A percentile compares a stretch with the other conserved stretches of the same genome.
Evolutionary conservation across 2,797 vertebrate genomes (phyloP).

Genomic region (Premnoplex brunnescens): DNA sequence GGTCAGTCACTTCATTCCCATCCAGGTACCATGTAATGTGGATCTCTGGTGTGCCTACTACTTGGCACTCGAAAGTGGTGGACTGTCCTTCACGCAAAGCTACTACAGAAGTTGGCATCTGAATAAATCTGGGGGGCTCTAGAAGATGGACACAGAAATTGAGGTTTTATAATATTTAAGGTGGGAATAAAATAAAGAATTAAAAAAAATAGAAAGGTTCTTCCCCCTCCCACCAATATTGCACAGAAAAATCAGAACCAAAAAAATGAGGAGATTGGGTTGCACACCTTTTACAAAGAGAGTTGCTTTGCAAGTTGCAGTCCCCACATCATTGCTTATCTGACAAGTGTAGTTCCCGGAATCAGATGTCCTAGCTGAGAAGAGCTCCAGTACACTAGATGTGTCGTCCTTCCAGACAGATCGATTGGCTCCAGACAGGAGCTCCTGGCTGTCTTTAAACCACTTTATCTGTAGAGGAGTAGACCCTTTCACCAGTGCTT

Average conservation of each 20-base stretch:
- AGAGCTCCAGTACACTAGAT: constrained; percentile 89
- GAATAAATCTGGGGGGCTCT: constrained; percentile 93
- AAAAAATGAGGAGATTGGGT: not conserved
- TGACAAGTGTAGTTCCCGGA: constrained; percentile 93
- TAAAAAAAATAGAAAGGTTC: not conserved
- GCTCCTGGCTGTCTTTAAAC: constrained; percentile 94
- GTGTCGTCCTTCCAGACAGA: constrained; percentile 90
- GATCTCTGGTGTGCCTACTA: constrained; percentile 94
- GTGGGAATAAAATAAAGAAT: not conserved
- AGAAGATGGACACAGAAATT: constrained; percentile 57
- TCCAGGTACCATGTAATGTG: constrained; percentile 92
- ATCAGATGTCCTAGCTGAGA: constrained; percentile 88
- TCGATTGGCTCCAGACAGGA: constrained; percentile 85
- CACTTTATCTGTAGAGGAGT: constrained; percentile 91
- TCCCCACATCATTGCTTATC: constrained; percentile 92
- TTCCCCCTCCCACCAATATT: not conserved
- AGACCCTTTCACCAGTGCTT: constrained; percentile 87
- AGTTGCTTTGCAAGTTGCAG: constrained; percentile 84
- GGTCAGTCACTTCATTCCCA: constrained; percentile 87
- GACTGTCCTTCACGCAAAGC: constrained; percentile 88
- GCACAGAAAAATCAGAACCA: not conserved
- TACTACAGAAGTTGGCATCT: constrained; percentile 86
- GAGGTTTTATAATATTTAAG: not conserved
- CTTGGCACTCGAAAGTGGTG: constrained; percentile 90
- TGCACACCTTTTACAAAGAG: constrained; percentile 96